A percentile compares a stretch with the other conserved stretches of the same genome.
Evolutionary conservation across 1,140 invertebrate genomes (phyloP).

Genomic region (Drosophila eugracilis): DNA sequence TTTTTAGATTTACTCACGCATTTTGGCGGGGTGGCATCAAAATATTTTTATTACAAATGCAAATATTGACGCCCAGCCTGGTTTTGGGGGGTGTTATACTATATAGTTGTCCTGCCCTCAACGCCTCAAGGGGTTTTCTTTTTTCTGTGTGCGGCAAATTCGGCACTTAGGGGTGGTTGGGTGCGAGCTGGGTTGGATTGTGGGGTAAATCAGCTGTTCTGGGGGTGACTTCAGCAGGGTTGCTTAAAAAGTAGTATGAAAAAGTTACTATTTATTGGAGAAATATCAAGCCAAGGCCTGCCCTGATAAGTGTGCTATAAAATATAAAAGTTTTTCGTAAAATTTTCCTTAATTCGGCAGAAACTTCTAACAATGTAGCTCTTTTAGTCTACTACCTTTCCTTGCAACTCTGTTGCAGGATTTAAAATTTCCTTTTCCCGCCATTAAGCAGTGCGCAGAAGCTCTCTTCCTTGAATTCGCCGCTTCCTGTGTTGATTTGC

Average conservation of each 20-base stretch:
- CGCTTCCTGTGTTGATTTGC: slow-evolving; percentile 49
- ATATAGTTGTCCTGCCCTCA: slow-evolving; percentile 32
- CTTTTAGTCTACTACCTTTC: slow-evolving; percentile 29
- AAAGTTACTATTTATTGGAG: fast-evolving
- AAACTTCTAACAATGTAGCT: no score
- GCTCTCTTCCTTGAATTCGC: slow-evolving; percentile 60
- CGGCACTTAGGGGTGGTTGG: slow-evolving; percentile 11
- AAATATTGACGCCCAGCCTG: slow-evolving; percentile 73
- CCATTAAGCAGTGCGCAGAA: slow-evolving; percentile 55
- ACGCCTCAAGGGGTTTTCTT: slow-evolving; percentile 23
- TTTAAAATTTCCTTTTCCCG: slow-evolving; percentile 50
- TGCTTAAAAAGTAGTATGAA: slow-evolving; percentile 9
- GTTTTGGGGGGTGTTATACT: neutral
- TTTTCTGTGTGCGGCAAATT: slow-evolving; percentile 33
- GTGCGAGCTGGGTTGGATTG: neutral
- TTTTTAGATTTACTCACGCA: slow-evolving; percentile 78
- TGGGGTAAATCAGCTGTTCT: slow-evolving; percentile 20
- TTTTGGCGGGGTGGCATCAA: slow-evolving; percentile 69
- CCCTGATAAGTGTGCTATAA: neutral
- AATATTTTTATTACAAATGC: slow-evolving; percentile 84
- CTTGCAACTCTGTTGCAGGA: slow-evolving; percentile 47
- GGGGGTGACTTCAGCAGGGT: neutral
- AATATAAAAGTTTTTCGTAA: fast-evolving
- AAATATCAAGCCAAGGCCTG: neutral
- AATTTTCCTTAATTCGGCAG: neutral